phyloP scores from a whole-genome alignment of 35 echinoderm and acorn worm species.

The Anneissia japonica region DNA sequence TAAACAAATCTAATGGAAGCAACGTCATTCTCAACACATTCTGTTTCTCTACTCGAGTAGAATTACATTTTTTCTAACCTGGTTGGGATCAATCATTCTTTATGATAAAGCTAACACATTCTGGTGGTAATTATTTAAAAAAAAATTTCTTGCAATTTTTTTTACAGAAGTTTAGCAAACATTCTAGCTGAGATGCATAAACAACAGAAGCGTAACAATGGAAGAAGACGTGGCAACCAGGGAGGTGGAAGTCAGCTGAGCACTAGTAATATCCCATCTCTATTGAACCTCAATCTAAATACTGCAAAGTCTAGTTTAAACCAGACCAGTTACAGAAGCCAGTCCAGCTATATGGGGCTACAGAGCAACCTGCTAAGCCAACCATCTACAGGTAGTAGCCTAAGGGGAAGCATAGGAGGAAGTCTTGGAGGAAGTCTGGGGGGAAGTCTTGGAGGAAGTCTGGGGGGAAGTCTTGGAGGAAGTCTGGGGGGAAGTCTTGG shows the following conservation, averaged over 20 bases:
- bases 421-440: no score
- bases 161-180: background rate
- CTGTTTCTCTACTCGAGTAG: no score
- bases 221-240: background rate
- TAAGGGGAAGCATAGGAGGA: background rate
- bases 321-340: background rate
- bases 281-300: background rate
- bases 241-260: background rate
- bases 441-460: background rate
- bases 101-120: no score
- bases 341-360: background rate
- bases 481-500: background rate
- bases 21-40: no score
- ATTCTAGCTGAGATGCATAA: background rate
- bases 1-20: no score
- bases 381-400: background rate
- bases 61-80: no score
- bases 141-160: background rate
- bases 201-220: background rate
- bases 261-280: background rate
- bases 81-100: no score
- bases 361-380: background rate
- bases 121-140: no score
- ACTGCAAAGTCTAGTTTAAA: background rate
- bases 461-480: background rate